Conservation (phyloP, 2,113 vertebrate genomes). For the Larimichthys polyactis region DNA sequence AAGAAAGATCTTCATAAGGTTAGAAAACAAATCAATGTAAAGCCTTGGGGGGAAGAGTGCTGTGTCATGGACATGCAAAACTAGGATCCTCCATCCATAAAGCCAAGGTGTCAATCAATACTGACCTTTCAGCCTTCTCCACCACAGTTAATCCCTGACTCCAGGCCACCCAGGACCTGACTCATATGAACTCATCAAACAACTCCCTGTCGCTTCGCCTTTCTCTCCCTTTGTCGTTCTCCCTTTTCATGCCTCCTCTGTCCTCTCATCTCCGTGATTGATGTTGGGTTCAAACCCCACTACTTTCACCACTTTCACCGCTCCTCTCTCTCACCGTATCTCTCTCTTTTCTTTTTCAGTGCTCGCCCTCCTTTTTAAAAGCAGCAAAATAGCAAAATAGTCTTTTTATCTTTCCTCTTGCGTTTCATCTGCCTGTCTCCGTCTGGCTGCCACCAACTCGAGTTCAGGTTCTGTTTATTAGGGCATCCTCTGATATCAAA, state of each 20-base stretch:
- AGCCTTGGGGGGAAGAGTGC: conserved; percentile 21
- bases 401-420: conserved; percentile 36
- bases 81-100: conserved; percentile 32
- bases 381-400: conserved; percentile 16
- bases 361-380: conserved; percentile 3
- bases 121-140: conserved; percentile 75
- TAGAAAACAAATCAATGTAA: conserved; percentile 40
- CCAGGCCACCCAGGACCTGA: conserved; percentile 69
- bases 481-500: conserved; percentile 36
- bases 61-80: conserved; percentile 55
- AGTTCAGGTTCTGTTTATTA: conserved; percentile 45
- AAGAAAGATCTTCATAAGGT: conserved; percentile 31
- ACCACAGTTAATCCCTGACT: conserved; percentile 68
- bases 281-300: conserved; percentile 47
- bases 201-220: conserved; percentile 56
- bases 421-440: conserved; percentile 23
- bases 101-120: conserved; percentile 68
- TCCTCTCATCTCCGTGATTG: conserved; percentile 70
- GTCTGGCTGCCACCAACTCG: not conserved
- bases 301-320: conserved; percentile 8
- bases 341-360: not conserved
- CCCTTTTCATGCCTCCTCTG: conserved; percentile 47
- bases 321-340: not conserved
- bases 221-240: conserved; percentile 47
- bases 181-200: conserved; percentile 75